Conservation (phyloP, 2,888 invertebrate species). For the Cryptus viduatorius region DNA sequence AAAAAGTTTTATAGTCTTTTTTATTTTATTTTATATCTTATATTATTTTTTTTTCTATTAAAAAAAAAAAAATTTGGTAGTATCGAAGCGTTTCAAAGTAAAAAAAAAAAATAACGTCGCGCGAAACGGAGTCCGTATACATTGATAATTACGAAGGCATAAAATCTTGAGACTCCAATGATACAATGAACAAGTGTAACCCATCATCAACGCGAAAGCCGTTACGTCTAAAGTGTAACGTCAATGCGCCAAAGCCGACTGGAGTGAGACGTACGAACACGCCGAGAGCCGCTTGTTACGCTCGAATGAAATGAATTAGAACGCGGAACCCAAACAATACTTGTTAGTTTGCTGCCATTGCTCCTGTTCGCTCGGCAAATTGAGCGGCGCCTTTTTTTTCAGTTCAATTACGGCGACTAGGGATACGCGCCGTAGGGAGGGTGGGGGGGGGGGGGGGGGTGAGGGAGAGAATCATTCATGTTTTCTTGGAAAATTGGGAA, state of each 20-base stretch:
- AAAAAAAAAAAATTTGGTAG: no score
- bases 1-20: no score
- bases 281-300: constrained; percentile 47
- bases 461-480: constrained; percentile 39
- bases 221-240: neutral
- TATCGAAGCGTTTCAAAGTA: no score
- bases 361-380: constrained; percentile 59
- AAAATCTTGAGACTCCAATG: neutral
- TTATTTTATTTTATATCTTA: no score
- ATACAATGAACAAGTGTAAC: constrained; percentile 13
- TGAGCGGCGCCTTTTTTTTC: constrained; percentile 64
- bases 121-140: neutral
- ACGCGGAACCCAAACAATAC: constrained; percentile 66
- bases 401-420: constrained; percentile 57
- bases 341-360: constrained; percentile 35
- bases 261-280: constrained; percentile 19
- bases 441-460: constrained; percentile 12
- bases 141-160: no score
- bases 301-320: constrained; percentile 65
- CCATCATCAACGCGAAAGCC: neutral
- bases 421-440: constrained; percentile 17
- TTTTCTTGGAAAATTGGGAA: constrained; percentile 65
- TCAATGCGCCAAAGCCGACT: constrained; percentile 27
- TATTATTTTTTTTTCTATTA: no score
- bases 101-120: neutral